Percentiles rank a stretch among this genome's conserved stretches.
Evolutionary conservation across 2,113 vertebrate species (phyloP).

Genomic region (Amphiprion ocellaris): DNA sequence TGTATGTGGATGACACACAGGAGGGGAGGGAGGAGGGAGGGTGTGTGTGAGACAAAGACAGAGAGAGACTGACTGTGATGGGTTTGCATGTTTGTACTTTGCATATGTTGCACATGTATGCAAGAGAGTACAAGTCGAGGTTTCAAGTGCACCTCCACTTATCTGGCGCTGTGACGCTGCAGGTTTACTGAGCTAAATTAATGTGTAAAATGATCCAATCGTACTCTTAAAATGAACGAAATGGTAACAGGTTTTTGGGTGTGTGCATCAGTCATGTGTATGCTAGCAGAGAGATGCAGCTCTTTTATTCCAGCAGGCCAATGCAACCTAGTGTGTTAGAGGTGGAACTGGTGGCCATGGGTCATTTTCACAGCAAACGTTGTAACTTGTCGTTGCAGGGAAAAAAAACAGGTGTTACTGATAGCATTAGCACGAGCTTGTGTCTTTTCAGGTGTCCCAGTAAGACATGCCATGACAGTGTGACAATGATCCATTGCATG

Average conservation of each 20-base stretch:
- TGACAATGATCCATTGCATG: neutral
- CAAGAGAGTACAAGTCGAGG: constrained; percentile 12
- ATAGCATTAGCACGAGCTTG: neutral
- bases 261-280: neutral
- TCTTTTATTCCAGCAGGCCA: neutral
- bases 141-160: neutral
- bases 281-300: neutral
- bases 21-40: constrained; percentile 18
- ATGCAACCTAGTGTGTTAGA: neutral
- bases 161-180: neutral
- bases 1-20: constrained; percentile 35
- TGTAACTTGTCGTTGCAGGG: constrained; percentile 1
- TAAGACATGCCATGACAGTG: neutral
- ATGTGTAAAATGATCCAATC: neutral
- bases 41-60: constrained; percentile 44
- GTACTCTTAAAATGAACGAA: neutral
- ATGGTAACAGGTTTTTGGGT: neutral
- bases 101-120: neutral
- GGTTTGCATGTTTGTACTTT: constrained; percentile 25
- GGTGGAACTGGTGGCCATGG: constrained; percentile 1
- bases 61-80: constrained; percentile 25
- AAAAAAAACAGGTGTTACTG: constrained; percentile 6
- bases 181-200: neutral
- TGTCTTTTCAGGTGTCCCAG: constrained; percentile 2
- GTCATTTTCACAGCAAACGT: neutral